Percentiles rank a stretch among this genome's conserved stretches.
phyloP scores from a whole-genome alignment of 2,888 invertebrate species.

The Trisateles emortualis region DNA sequence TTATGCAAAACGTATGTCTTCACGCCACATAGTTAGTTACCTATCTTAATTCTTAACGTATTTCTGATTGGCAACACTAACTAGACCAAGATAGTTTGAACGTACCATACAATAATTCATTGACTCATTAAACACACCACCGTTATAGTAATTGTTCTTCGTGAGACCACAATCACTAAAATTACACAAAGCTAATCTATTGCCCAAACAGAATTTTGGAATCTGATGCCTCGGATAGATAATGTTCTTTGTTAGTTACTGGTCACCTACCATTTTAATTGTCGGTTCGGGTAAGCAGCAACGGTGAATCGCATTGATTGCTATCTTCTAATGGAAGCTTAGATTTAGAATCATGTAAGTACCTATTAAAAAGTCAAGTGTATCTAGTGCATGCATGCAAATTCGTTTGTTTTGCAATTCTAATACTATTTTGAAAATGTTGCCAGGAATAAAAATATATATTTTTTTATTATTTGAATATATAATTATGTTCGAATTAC shows the following conservation, averaged over 20 bases:
- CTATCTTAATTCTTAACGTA: neutral
- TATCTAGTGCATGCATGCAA: neutral
- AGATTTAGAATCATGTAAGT: constrained; percentile 18
- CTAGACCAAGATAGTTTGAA: constrained; percentile 25
- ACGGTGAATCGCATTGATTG: constrained; percentile 44
- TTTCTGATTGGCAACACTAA: constrained; percentile 44
- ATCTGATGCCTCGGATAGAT: constrained; percentile 63
- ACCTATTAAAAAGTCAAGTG: constrained; percentile 6
- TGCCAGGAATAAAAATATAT: too few relatives aligned
- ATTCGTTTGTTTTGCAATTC: too few relatives aligned
- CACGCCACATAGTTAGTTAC: neutral
- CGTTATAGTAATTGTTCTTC: constrained; percentile 65
- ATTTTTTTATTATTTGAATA: too few relatives aligned
- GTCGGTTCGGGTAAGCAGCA: constrained; percentile 47
- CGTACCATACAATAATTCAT: constrained; percentile 58
- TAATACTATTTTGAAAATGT: too few relatives aligned
- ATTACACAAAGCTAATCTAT: constrained; percentile 64
- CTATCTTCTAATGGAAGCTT: constrained; percentile 47
- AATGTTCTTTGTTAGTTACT: constrained; percentile 59
- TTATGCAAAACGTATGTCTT: too few relatives aligned
- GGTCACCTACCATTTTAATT: constrained; percentile 60
- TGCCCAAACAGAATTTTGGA: constrained; percentile 62
- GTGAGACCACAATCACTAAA: constrained; percentile 69
- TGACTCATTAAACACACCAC: constrained; percentile 64
- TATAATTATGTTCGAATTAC: too few relatives aligned